Evolutionary conservation across 1,140 invertebrate genomes (phyloP).

Genomic region (Stegodyphus dumicola): DNA sequence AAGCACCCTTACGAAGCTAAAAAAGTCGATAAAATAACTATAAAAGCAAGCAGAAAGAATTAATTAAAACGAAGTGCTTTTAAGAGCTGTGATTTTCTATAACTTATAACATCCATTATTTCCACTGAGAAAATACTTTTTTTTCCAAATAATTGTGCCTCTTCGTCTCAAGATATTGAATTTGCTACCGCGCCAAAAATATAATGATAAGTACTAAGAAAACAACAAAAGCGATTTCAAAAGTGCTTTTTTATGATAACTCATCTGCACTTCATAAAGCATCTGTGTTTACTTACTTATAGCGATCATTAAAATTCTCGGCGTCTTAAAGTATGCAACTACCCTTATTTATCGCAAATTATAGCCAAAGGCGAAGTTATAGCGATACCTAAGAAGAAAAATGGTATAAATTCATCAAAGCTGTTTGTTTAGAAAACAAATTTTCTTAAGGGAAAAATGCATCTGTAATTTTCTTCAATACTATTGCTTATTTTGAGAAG

Average conservation of each 20-base stretch:
- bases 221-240: background rate
- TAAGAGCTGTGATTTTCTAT: conserved; percentile 38
- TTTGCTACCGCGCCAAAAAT: background rate
- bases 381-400: background rate
- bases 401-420: background rate
- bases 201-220: background rate
- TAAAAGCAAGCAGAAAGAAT: conserved; percentile 18
- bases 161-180: background rate
- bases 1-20: background rate
- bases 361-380: background rate
- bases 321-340: background rate
- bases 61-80: conserved; percentile 50
- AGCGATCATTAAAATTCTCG: conserved; percentile 7
- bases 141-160: background rate
- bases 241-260: background rate
- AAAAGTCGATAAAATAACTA: background rate
- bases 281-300: background rate
- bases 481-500: too few species aligned
- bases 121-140: background rate
- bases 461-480: too few species aligned
- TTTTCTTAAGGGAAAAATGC: too few species aligned
- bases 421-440: too few species aligned
- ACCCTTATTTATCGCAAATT: conserved; percentile 5
- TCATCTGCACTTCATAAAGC: background rate
- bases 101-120: conserved; percentile 33